Conservation (phyloP, 2,888 invertebrate genomes). For the Ichneumoninae sp. region DNA sequence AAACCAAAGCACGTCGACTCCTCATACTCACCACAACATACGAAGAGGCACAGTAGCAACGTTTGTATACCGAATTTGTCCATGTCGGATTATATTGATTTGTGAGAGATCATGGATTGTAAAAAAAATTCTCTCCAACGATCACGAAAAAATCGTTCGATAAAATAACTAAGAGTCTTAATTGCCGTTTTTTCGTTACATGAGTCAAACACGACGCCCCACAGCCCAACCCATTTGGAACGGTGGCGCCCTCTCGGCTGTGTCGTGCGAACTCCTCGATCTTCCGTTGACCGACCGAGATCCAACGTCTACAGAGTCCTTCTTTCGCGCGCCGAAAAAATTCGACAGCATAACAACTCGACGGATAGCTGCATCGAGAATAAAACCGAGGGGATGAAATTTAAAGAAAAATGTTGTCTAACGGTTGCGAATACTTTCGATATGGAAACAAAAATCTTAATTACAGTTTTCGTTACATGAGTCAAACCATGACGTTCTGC, state of each 20-base stretch:
- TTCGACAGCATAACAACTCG: too few relatives aligned
- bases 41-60: slow-evolving; percentile 35
- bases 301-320: too few relatives aligned
- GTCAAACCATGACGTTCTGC: slow-evolving; percentile 40
- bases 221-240: slow-evolving; percentile 51
- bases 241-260: slow-evolving; percentile 29
- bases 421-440: background rate
- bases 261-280: background rate
- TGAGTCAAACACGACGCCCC: slow-evolving; percentile 52
- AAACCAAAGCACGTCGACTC: background rate
- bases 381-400: background rate
- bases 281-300: background rate
- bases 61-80: slow-evolving; percentile 21
- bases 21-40: slow-evolving; percentile 45
- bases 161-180: background rate
- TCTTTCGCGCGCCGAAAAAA: too few relatives aligned
- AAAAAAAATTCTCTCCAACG: background rate
- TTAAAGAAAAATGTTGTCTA: background rate
- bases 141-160: background rate
- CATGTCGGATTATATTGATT: slow-evolving; percentile 29
- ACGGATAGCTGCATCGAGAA: too few relatives aligned
- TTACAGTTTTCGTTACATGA: slow-evolving; percentile 39
- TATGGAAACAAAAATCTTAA: background rate
- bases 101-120: slow-evolving; percentile 12
- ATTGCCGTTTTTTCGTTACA: slow-evolving; percentile 34